Base-by-base conservation (phyloP, 2,113 vertebrate genomes). In the Neolamprologus variostigma region DNA sequence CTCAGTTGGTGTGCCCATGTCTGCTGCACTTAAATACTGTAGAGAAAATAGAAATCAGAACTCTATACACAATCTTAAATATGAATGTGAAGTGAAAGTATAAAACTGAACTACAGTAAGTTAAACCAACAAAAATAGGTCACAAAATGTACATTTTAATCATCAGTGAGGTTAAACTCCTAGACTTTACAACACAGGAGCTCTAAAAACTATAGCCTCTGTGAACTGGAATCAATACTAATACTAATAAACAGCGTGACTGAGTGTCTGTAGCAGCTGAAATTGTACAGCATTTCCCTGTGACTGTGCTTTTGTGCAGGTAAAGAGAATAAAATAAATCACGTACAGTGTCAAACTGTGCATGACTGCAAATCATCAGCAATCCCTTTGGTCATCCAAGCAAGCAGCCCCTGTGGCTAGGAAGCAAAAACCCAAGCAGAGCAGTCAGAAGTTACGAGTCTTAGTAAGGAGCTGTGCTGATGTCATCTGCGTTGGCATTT, bases 401-500 rank as follows among this genome's bases (percentile, higher is more conserved):
- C 51, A 85, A 85, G 59, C 66, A 84, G 55, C 45, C 45, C 21
- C 45, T 19, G 23, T 78, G 26, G 45, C 73, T 31, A 78, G 73
- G 3, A 51, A 78, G 73, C 7, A 45, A 83, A 82, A 86, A 82
- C 51, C 21, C 76, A 87, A 89, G 50, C 83, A 78, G 8, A 81
- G 68, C 19, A 57, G 57, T 88, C 73, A 80, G 31, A 51, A 21
- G n/a, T 31, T 81, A 3, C 11, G 37, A 73, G 51, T 86, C 35
- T 71, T 17, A 37, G 51, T 53, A 19, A 57, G 11, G 8, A 63
- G 19, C 21, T 71, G 21, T 17, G 57, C 19, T 86, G 85, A 89
- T 83, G 87, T 91, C 87, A 89, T 71, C 79, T 71, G 54, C 61
- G 14, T 71, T 57, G 79, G n/a, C 50, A 83, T 87, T 86, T 81